Evolutionary conservation across 2,797 vertebrate genomes (phyloP).

Genomic region (Cyprinella venusta): DNA sequence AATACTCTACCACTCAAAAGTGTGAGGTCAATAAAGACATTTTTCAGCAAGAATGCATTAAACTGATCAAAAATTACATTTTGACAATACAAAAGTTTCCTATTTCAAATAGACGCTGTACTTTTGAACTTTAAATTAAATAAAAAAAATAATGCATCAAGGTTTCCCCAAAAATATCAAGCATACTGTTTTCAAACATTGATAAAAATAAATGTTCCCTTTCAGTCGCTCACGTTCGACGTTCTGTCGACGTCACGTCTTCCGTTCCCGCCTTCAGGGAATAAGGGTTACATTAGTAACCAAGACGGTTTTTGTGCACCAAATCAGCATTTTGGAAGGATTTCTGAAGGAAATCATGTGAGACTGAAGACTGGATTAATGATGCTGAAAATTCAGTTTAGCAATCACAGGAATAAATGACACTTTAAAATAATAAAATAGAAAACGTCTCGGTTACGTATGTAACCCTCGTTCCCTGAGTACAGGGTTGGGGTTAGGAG

Average conservation of each 20-base stretch:
- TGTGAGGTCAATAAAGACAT: neutral
- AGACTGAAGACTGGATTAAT: neutral
- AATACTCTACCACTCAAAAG: neutral
- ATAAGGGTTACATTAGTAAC: too few species aligned
- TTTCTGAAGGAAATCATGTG: neutral
- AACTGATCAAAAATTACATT: neutral
- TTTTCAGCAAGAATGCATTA: slow-evolving; percentile 8
- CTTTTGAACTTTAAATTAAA: neutral
- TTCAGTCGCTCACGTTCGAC: too few species aligned
- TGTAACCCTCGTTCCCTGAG: too few species aligned
- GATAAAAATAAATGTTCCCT: neutral
- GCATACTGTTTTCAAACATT: neutral
- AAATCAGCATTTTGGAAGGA: neutral
- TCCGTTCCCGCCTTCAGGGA: too few species aligned
- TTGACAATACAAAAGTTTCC: neutral
- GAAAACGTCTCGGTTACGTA: neutral
- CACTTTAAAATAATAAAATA: neutral
- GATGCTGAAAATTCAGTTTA: neutral
- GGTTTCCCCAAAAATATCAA: neutral
- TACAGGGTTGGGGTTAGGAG: too few species aligned
- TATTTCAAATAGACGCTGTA: neutral
- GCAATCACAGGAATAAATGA: neutral
- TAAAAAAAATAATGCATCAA: neutral
- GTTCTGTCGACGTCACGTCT: too few species aligned
- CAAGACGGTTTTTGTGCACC: neutral